Evolutionary conservation across 2,888 invertebrate species (phyloP).

Genomic region (Ophion ellenae): DNA sequence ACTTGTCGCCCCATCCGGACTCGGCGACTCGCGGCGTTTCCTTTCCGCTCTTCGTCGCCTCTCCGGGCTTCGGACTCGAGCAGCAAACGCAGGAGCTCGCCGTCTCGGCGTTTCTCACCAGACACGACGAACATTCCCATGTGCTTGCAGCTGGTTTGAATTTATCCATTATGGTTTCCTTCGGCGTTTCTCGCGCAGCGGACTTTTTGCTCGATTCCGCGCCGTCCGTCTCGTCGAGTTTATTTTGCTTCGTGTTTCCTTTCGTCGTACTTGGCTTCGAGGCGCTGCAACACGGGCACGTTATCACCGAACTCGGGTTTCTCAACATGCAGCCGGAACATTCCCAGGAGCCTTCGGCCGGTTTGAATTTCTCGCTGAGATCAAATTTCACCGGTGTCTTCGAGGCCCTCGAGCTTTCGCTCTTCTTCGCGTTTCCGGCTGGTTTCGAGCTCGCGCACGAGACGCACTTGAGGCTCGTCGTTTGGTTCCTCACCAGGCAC

Average conservation of each 20-base stretch:
- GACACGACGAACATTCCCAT: slow-evolving; percentile 89
- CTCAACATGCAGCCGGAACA: slow-evolving; percentile 87
- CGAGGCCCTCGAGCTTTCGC: slow-evolving; percentile 21
- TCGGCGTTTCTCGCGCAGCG: slow-evolving; percentile 49
- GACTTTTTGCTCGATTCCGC: slow-evolving; percentile 30
- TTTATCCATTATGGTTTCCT: slow-evolving; percentile 55
- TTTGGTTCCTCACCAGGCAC: slow-evolving; percentile 86
- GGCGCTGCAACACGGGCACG: slow-evolving; percentile 77
- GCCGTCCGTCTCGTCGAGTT: not conserved
- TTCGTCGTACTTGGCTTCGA: slow-evolving; percentile 77
- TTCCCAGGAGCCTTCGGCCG: slow-evolving; percentile 85
- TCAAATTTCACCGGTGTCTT: slow-evolving; percentile 54
- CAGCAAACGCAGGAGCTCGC: slow-evolving; percentile 85
- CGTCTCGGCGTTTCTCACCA: slow-evolving; percentile 86
- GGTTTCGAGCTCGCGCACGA: slow-evolving; percentile 85
- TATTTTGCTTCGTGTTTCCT: slow-evolving; percentile 47
- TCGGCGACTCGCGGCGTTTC: slow-evolving; percentile 80
- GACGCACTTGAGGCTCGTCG: slow-evolving; percentile 83
- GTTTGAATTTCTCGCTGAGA: slow-evolving; percentile 71
- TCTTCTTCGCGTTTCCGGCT: not conserved
- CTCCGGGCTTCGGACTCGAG: slow-evolving; percentile 82
- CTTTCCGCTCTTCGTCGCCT: slow-evolving; percentile 80
- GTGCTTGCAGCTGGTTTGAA: slow-evolving; percentile 85
- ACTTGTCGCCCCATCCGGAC: slow-evolving; percentile 78
- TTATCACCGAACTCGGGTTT: slow-evolving; percentile 80